Evolutionary conservation across 2,797 vertebrate species (phyloP), one percentile per base, ranked within the genome.

Genomic region (Euthynnus affinis): DNA sequence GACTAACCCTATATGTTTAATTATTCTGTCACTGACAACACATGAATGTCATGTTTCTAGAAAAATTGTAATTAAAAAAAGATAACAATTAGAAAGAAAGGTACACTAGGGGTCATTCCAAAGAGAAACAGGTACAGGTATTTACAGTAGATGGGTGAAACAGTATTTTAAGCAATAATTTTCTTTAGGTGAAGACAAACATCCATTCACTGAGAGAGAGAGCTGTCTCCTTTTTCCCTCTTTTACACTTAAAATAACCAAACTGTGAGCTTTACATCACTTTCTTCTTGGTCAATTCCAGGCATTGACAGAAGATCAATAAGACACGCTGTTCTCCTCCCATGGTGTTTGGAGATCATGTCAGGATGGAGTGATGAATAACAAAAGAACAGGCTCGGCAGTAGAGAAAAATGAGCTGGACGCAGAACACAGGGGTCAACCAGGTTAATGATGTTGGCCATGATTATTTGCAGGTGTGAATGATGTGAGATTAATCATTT

Each of bases 271-370:
- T 77, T 91, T 84, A 83, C 74, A 88, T 90, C 83, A 83, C 75
- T 90, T 86, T 89, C 75, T 82, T 92, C 88, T 86, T 70, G 76
- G 85, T 92, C 91, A 82, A 78, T 91, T 85, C 85, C 67, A 58
- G 57, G 74, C 89, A 91, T 90, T 93, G 94, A 92, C 91, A 69
- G 88, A 67, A 92, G 91, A 95, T 95, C 94, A 92, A 95, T 95
- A 93, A 73, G 75, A 91, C 90, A 90, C 69, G 86, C 86, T 92
- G 90, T 90, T 93, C 84, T 72, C 82, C 87, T 90, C 89, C 87
- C 78, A 63, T 80, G 80, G 83, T 88, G 88, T 93, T 91, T 91
- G 87, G 86, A 84, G 88, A 87, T 89, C 81, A 81, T 88, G 93
- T 93, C 93, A 92, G 87, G 78, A 78, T 85, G 69, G 86, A 94